Percentiles rank a stretch among this genome's conserved stretches.
Evolutionary conservation across 2,113 vertebrate species (phyloP).

Genomic region (Megaptera novaeangliae): DNA sequence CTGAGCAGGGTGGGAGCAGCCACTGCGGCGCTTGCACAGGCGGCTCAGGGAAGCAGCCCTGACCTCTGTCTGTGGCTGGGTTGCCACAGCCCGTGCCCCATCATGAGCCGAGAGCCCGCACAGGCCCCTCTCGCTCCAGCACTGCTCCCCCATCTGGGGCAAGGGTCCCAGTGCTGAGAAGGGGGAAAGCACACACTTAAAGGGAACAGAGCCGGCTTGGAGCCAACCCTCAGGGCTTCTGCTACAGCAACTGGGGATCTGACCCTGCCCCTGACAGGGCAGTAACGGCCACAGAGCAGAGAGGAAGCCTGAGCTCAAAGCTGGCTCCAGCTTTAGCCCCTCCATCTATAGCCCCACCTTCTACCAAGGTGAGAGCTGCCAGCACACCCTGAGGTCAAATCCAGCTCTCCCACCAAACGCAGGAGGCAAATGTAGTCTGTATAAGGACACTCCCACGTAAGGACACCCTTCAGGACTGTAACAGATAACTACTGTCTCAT

Average conservation of each 20-base stretch:
- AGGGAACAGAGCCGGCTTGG: background rate
- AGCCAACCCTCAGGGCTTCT: background rate
- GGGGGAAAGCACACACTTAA: background rate
- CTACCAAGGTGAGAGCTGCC: background rate
- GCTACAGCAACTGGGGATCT: background rate
- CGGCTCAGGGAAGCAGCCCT: background rate
- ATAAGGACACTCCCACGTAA: background rate
- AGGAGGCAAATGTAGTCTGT: background rate
- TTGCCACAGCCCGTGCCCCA: background rate
- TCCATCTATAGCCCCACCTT: background rate
- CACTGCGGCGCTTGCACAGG: background rate
- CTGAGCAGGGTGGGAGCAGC: background rate
- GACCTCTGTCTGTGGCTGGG: background rate
- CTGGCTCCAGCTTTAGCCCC: background rate
- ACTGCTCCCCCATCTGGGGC: background rate
- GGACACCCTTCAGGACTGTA: background rate
- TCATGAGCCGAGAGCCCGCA: background rate
- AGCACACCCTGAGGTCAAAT: background rate
- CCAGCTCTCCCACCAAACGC: background rate
- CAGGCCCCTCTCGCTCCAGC: background rate
- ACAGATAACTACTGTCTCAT: background rate
- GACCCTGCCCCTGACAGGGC: background rate
- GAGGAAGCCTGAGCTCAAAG: background rate
- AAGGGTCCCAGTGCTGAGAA: background rate
- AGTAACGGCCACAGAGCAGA: background rate